These are phyloP conservation scores for Melanogrammus aeglefinus DNA, from an alignment of 2,797 vertebrate genomes.

Conservation along the genomic window DNA sequence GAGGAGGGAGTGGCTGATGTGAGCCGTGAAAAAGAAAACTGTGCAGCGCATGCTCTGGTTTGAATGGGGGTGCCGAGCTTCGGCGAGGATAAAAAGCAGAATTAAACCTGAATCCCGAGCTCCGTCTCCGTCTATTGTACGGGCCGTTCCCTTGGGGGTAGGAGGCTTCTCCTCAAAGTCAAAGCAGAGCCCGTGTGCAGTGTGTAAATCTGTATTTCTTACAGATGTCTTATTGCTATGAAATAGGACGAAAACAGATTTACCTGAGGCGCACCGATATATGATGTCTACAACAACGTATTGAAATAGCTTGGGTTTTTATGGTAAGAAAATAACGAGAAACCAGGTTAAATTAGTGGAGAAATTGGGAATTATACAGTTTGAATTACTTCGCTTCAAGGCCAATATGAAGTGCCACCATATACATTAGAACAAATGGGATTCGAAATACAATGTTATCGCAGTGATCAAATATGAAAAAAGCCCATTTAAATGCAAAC, in stretches of 20 bases:
- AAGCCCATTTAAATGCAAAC: constrained; percentile 5
- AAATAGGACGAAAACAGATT: not conserved
- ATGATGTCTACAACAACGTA: not conserved
- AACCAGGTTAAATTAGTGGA: not conserved
- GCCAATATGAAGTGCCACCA: not conserved
- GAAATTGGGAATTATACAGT: not conserved
- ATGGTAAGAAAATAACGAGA: not conserved
- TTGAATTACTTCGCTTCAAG: not conserved
- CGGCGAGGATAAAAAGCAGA: not conserved
- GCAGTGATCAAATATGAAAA: not conserved
- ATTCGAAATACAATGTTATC: not conserved
- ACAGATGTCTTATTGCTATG: too few relatives aligned
- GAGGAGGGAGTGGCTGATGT: not conserved
- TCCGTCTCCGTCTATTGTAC: too few relatives aligned
- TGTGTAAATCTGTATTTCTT: not conserved
- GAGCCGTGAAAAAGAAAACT: not conserved
- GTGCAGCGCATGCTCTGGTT: not conserved
- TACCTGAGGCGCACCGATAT: not conserved
- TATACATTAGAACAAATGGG: not conserved
- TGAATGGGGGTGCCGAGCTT: not conserved
- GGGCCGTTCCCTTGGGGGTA: not conserved
- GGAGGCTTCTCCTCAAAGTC: not conserved
- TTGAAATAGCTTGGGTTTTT: not conserved
- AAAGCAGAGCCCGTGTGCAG: not conserved
- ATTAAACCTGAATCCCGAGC: not conserved